Evolutionary conservation across 2,113 vertebrate genomes (phyloP), one percentile per base, ranked within the genome.

Genomic region (Prolemur simus): DNA sequence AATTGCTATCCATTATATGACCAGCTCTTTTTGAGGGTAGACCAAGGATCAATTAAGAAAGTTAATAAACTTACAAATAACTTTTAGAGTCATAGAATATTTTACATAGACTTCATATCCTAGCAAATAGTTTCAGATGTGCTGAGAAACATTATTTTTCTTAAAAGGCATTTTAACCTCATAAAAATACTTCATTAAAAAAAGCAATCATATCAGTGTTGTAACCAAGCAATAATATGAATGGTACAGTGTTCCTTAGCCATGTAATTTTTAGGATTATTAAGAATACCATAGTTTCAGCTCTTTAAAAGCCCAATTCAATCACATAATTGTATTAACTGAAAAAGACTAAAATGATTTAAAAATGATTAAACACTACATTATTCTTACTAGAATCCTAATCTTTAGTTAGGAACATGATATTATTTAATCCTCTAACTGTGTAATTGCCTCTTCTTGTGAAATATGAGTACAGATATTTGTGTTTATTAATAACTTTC

Each of bases 111-210:
- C 63, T 90, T 86, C 42, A 87, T 76, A 92, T 39, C 54, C n/a
- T 87, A 94, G 76, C 12, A 69, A 96, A 83, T 6, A 83, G 58
- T 81, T 82, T 88, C 76, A 94, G 76, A 92, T 47, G 29, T 94
- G 27, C 68, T 76, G 47, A 93, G 49, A 93, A 54, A 73, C 18
- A 42, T 49, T 68, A 87, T 68, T 95, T 82, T 37, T 85, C 69
- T 81, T 91, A 77, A 95, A 64, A 94, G 52, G 47, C n/a, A 74
- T 91, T 93, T 84, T 91, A 15, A 85, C 37, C 25, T 94, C 73
- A 76, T 89, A 88, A 85, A 87, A 89, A 91, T 85, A 74, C 37
- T 89, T 93, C 73, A 56, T 69, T 69, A 92, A 86, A 74, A 83
- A 68, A 49, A 68, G 47, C 21, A 95, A 87, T 84, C 39, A 42